Evolutionary conservation across 2,113 vertebrate genomes (phyloP).

Genomic region (Fregata magnificens): DNA sequence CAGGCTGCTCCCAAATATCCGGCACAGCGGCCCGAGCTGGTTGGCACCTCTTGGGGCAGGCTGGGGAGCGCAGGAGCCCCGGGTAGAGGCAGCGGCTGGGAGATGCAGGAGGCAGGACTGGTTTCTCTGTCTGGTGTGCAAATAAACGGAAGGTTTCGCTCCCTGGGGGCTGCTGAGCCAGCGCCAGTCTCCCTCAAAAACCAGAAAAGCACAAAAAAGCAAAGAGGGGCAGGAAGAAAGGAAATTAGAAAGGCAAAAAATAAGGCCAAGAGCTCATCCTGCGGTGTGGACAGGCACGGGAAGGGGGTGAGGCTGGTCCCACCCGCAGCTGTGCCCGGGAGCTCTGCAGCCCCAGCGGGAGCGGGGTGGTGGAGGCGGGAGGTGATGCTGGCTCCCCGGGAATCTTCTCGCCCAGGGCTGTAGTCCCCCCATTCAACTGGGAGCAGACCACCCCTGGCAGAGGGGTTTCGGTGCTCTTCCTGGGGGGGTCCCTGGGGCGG

Average conservation of each 20-base stretch:
- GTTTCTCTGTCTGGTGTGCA: constrained; percentile 67
- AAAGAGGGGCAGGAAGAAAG: not conserved
- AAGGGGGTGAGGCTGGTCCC: not conserved
- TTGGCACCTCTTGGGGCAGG: constrained; percentile 25
- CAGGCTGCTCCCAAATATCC: constrained; percentile 8
- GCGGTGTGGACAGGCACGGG: not conserved
- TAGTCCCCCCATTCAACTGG: not conserved
- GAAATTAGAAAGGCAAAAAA: constrained; percentile 53
- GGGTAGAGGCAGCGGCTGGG: not conserved
- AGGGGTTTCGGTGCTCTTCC: not conserved
- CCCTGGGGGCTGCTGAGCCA: constrained; percentile 13
- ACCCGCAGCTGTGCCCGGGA: accelerated
- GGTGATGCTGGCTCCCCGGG: not conserved
- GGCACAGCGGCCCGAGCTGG: not conserved
- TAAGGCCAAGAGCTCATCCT: constrained; percentile 18
- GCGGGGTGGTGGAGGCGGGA: accelerated
- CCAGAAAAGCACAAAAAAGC: constrained; percentile 25
- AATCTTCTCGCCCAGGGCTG: not conserved
- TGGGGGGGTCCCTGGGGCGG: not conserved
- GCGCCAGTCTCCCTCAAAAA: constrained; percentile 6
- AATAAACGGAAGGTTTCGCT: not conserved
- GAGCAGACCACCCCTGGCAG: not conserved
- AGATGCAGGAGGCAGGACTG: constrained; percentile 55
- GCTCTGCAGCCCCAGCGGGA: not conserved
- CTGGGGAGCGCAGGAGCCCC: not conserved